Conservation (phyloP, 2,113 vertebrate genomes). For the Lophochroa leadbeateri region DNA sequence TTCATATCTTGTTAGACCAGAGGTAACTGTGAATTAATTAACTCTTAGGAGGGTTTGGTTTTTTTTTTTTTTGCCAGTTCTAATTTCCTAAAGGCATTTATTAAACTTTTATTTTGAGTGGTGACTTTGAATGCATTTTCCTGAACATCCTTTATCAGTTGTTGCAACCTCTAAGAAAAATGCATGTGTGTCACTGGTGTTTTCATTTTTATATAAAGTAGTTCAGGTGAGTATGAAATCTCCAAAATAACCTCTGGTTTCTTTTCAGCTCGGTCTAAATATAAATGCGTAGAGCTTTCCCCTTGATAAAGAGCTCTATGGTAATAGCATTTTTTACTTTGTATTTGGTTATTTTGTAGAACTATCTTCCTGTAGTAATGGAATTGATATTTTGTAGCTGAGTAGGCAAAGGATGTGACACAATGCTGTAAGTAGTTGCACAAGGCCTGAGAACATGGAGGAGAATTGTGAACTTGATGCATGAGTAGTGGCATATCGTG, state of each 20-base stretch:
- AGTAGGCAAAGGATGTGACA: constrained; percentile 22
- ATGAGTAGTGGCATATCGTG: neutral
- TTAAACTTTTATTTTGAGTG: neutral
- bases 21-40: neutral
- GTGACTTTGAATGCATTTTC: neutral
- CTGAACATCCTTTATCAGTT: constrained; percentile 83
- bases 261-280: neutral
- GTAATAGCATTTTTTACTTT: neutral
- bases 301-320: rapidly evolving
- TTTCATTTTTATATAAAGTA: constrained; percentile 98
- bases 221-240: constrained; percentile 83
- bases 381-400: neutral
- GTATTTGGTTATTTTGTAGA: neutral
- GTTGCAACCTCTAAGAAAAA: constrained; percentile 99
- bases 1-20: neutral
- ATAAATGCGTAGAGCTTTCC: rapidly evolving
- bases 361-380: neutral
- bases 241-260: neutral
- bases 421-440: neutral
- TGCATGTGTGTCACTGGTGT: constrained; percentile 93
- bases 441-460: neutral
- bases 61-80: neutral
- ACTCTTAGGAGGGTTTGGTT: too few relatives aligned
- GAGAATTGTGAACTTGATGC: neutral
- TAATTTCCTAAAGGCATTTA: neutral